phyloP scores from a whole-genome alignment of 2,888 invertebrate species.

The Agriopis marginaria region DNA sequence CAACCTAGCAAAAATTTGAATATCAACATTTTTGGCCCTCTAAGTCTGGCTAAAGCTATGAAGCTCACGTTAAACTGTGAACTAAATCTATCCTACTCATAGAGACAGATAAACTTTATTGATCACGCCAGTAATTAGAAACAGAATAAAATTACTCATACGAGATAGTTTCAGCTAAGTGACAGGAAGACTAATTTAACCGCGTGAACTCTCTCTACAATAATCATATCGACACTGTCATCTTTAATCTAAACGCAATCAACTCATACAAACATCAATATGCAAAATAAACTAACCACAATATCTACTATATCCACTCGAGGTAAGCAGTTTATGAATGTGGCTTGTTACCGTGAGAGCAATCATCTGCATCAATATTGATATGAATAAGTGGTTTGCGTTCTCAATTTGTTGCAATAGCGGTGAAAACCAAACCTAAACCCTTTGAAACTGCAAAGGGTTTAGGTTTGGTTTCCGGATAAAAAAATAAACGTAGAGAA shows the following conservation, averaged over 20 bases:
- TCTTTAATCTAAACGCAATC: slow-evolving; percentile 16
- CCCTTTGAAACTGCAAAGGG: slow-evolving; percentile 22
- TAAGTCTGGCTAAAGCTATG: no score
- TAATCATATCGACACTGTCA: not conserved
- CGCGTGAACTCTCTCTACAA: not conserved
- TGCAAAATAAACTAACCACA: slow-evolving; percentile 41
- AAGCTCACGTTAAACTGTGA: no score
- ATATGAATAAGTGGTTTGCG: slow-evolving; percentile 31
- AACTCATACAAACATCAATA: slow-evolving; percentile 24
- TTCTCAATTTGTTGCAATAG: slow-evolving; percentile 11
- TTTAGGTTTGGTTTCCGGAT: not conserved
- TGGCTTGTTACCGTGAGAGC: slow-evolving; percentile 33
- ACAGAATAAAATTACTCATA: not conserved
- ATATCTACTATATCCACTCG: slow-evolving; percentile 28
- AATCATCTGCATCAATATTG: slow-evolving; percentile 45
- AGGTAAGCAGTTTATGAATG: slow-evolving; percentile 27
- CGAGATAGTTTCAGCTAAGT: not conserved
- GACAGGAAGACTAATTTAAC: not conserved
- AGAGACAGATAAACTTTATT: no score
- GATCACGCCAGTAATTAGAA: no score
- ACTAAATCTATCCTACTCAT: no score
- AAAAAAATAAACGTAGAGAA: not conserved
- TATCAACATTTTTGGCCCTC: no score
- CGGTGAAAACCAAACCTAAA: not conserved
- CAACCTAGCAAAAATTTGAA: no score